Evolutionary conservation across 2,888 invertebrate genomes (phyloP), one percentile per base, ranked within the genome.

Genomic region (Microchrysa polita): DNA sequence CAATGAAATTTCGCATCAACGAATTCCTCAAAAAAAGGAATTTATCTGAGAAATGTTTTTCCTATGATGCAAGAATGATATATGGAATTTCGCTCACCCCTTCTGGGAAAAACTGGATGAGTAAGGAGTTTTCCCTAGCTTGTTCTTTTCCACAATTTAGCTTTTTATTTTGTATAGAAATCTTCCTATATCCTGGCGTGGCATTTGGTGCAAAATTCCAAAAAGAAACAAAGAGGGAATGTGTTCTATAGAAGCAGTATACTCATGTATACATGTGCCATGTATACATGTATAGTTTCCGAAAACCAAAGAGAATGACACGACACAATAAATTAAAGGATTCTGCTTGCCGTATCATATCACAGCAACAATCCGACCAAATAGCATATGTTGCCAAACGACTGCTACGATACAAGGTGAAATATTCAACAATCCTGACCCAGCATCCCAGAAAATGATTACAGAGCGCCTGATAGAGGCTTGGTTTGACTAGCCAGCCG

Each of bases 281-380:
- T 20, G 18, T 52, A 34, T 40, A 53, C n/a, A 67, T 67, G 53
- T 67, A 55, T 5, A 7, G 34, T 67, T 67, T 55, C 60, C 34
- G 12, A 27, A 44, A 57, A 73, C 27, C 27, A 34, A 73, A 73
- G 72, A 61, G 75, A 73, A 59, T 75, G 75, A 71, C 75, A 61
- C 42, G 44, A 67, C 73, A 65, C 73, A 65, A 75, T 75, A 73
- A 75, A 73, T 75, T 75, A 73, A 63, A 60, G 53, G 12, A 63
- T 52, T 55, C 23, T 72, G 72, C 63, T 67, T 60, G 69, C 75
- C 73, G 55, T 61, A 75, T 52, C 69, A 48, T 44, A 72, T 74
- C 40, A n/a, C n/a, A 69, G 48, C 18, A 40, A n/a, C 69, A 34
- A n/a, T n/a, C n/a, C n/a, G n/a, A 7, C 27, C 27, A 7, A 34